phyloP scores from a whole-genome alignment of 2,797 vertebrate genomes.

The Phoebastria nigripes region DNA sequence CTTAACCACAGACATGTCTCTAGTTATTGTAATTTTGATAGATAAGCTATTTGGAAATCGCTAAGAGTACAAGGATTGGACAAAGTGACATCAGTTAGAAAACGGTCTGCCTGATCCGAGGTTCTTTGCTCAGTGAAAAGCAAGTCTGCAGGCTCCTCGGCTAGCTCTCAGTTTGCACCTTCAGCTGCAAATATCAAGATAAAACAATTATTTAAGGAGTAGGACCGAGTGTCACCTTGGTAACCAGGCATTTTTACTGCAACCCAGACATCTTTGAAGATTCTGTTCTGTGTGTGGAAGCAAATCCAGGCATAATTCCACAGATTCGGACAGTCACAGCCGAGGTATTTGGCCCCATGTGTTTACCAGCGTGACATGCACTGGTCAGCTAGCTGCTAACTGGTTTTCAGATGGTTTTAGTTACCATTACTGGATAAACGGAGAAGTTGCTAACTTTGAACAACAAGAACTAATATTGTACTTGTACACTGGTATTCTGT shows the following conservation, averaged over 20 bases:
- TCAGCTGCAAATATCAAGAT: constrained; percentile 6
- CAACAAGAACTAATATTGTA: not conserved
- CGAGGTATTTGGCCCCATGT: not conserved
- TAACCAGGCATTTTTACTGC: not conserved
- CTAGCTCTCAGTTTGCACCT: not conserved
- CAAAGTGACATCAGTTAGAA: constrained; percentile 6
- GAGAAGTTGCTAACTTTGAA: constrained; percentile 43
- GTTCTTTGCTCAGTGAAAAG: not conserved
- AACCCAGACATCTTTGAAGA: not conserved
- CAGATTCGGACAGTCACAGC: not conserved
- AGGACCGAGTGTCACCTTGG: not conserved
- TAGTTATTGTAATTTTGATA: constrained; percentile 61
- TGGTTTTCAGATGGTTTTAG: constrained; percentile 18
- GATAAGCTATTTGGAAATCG: constrained; percentile 49
- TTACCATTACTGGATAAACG: not conserved
- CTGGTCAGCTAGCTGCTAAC: not conserved
- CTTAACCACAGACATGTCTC: constrained; percentile 58
- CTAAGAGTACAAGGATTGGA: constrained; percentile 10
- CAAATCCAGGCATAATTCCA: constrained; percentile 15
- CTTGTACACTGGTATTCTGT: not conserved
- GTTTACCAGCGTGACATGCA: not conserved
- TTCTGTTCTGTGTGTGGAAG: not conserved
- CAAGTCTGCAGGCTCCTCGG: not conserved
- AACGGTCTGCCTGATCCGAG: not conserved
- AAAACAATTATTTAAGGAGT: not conserved